A percentile compares a stretch with the other conserved stretches of the same genome.
Evolutionary conservation across 2,113 vertebrate genomes (phyloP).

Genomic region (Paedocypris sp.): DNA sequence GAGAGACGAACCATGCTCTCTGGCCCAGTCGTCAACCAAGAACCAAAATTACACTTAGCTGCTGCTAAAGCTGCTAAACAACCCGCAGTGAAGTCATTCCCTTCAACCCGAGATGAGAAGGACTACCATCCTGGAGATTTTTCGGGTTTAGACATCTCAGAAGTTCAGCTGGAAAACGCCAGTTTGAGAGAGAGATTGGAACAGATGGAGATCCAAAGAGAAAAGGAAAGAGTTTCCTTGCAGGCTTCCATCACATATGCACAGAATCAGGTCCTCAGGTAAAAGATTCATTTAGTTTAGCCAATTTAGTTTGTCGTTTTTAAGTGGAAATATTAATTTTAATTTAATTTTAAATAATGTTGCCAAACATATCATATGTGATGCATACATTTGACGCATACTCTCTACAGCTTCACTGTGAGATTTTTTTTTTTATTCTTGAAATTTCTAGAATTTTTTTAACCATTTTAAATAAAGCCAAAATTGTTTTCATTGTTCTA

Average conservation of each 20-base stretch:
- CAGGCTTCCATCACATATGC: constrained; percentile 50
- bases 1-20: constrained; percentile 71
- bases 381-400: too few species aligned
- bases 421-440: too few species aligned
- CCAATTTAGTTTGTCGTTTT: background rate
- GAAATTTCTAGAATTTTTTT: too few species aligned
- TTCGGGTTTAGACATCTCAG: constrained; percentile 61
- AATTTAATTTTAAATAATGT: too few species aligned
- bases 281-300: too few species aligned
- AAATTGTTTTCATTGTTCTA: too few species aligned
- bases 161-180: constrained; percentile 75
- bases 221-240: constrained; percentile 58
- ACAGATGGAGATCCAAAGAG: constrained; percentile 54
- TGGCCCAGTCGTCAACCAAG: background rate
- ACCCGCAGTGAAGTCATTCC: constrained; percentile 28
- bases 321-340: background rate
- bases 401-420: too few species aligned
- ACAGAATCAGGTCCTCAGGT: constrained; percentile 66
- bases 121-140: constrained; percentile 64
- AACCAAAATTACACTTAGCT: background rate
- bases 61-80: background rate
- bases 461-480: too few species aligned
- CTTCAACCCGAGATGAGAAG: constrained; percentile 54
- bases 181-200: constrained; percentile 61
- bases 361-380: background rate